Base-by-base conservation (phyloP, 2,797 vertebrate genomes). In the Syncerus caffer region DNA sequence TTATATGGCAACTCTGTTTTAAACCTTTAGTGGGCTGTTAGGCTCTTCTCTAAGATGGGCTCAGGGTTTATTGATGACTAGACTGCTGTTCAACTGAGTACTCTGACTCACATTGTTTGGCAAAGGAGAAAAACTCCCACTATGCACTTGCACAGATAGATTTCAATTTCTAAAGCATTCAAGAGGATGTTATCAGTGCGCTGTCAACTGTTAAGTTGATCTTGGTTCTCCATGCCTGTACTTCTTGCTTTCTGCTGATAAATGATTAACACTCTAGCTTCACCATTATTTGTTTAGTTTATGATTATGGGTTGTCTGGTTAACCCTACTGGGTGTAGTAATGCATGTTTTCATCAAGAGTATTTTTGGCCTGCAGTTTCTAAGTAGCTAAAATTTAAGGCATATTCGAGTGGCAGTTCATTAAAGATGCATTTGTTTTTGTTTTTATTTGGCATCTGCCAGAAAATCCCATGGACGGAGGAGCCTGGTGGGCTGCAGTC, bases 301-400 rank as follows among this genome's bases (percentile, higher is more conserved):
- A 94, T 82, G 74, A 80, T 95, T 85, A 34, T 21, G 4, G 15
- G 19, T 62, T 87, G 42, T 87, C 90, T 94, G 53, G 34, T 89
- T 95, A 89, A 94, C 79, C 83, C 83, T 14, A 71, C 94, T 87
- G 85, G 50, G 89, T 53, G 53, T 93, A 91, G 79, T 62, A 84
- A 87, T 82, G 74, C 55, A n/a, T 91, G n/a, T 55, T 96, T 96
- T 64, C 82, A 92, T 93, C 67, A 62, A 51, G 90, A 86, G 16
- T 80, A 71, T 83, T 93, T 95, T 90, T 76, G 85, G 82, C 50
- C 62, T 88, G 25, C 5, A 84, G 53, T 92, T 96, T 91, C 82
- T 90, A 97, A 96, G 58, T 76, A 84, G 85, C 88, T 80, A 67
- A 58, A 90, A 96, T 96, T 95, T 83, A 94, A 85, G 89, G 90